phyloP scores from a whole-genome alignment of 2,888 invertebrate genomes.

The Drosophila prostipennis region DNA sequence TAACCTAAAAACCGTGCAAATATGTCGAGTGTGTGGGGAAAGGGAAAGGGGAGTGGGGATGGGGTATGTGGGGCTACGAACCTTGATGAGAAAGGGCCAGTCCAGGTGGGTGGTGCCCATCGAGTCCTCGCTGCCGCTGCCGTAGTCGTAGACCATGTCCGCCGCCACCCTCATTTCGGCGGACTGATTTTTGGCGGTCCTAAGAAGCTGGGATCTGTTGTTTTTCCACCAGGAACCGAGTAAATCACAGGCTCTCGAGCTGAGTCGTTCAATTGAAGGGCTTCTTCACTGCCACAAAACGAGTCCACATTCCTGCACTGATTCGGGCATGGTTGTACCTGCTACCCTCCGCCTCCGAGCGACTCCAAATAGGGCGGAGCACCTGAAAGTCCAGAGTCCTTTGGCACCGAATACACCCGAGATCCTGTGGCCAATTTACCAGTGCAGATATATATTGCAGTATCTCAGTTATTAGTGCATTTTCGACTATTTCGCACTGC shows the following conservation, averaged over 20 bases:
- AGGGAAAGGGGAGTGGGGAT: neutral
- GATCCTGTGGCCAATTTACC: neutral
- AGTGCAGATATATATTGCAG: neutral
- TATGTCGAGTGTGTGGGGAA: slow-evolving; percentile 2
- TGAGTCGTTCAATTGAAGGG: neutral
- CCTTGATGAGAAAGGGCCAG: slow-evolving; percentile 84
- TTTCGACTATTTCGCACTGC: slow-evolving; percentile 27
- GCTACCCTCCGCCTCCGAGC: slow-evolving; percentile 9
- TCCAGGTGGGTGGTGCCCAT: slow-evolving; percentile 76
- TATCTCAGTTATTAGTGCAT: neutral
- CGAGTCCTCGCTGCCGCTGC: slow-evolving; percentile 57
- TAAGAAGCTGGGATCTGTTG: slow-evolving; percentile 20
- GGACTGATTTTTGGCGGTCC: slow-evolving; percentile 6
- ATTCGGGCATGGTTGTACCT: slow-evolving; percentile 10
- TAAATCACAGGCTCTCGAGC: neutral
- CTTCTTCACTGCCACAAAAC: slow-evolving; percentile 3
- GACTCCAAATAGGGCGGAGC: slow-evolving; percentile 65
- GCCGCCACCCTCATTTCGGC: slow-evolving; percentile 45
- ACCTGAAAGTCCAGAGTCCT: slow-evolving; percentile 7
- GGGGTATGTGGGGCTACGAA: slow-evolving; percentile 46
- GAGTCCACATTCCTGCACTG: slow-evolving; percentile 23
- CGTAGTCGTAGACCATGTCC: slow-evolving; percentile 69
- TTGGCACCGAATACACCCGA: neutral
- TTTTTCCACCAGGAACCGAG: neutral
- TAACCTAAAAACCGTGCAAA: slow-evolving; percentile 39